These are phyloP conservation scores for Capitulum mitella DNA, from an alignment of 2,888 invertebrate species.

Conservation along the genomic window DNA sequence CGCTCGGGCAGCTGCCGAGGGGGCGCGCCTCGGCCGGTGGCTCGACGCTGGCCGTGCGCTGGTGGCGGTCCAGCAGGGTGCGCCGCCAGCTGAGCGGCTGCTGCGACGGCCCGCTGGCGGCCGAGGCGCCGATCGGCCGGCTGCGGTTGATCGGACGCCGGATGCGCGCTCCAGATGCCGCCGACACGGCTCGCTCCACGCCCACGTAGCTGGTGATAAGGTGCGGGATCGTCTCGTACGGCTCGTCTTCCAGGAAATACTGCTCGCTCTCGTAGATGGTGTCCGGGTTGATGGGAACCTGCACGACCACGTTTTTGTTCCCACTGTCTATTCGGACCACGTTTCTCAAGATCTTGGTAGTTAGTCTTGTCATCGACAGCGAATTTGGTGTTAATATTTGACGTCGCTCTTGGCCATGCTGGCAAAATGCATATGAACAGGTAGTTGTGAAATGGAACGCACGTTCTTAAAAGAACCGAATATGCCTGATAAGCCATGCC, in stretches of 20 bases:
- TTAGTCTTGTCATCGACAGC: neutral
- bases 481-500: no score
- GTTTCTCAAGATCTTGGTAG: neutral
- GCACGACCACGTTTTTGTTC: no score
- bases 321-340: neutral
- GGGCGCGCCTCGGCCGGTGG: neutral
- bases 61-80: slow-evolving; percentile 25
- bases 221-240: slow-evolving; percentile 86
- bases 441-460: neutral
- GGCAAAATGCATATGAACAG: neutral
- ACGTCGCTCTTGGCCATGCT: neutral
- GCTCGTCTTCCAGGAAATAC: slow-evolving; percentile 89
- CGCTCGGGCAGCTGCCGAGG: slow-evolving; percentile 39
- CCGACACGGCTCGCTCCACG: slow-evolving; percentile 79
- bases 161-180: slow-evolving; percentile 79
- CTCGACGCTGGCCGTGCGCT: slow-evolving; percentile 17
- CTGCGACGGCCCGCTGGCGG: slow-evolving; percentile 7
- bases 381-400: neutral
- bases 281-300: slow-evolving; percentile 77
- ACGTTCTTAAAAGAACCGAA: neutral
- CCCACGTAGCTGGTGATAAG: slow-evolving; percentile 89
- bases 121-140: slow-evolving; percentile 50
- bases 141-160: slow-evolving; percentile 74
- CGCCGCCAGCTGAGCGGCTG: slow-evolving; percentile 20
- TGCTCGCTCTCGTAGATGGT: slow-evolving; percentile 86